Conservation (phyloP, 2,797 vertebrate genomes). For the Ispidina picta region DNA sequence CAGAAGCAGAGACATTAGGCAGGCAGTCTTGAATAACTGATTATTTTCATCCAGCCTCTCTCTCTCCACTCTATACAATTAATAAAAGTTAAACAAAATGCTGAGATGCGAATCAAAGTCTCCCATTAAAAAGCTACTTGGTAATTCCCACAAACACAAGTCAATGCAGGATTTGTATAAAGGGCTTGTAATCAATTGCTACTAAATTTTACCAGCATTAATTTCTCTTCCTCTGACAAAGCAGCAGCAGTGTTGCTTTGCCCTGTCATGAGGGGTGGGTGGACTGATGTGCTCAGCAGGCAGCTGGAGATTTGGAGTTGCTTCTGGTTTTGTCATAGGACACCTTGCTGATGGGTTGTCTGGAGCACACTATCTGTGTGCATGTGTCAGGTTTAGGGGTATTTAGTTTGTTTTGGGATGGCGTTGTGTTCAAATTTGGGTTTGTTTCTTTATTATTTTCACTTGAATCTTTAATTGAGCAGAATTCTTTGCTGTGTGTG, state of each 20-base stretch:
- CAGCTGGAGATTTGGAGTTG: background rate
- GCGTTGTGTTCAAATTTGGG: fast-evolving
- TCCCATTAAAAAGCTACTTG: background rate
- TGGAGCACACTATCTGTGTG: background rate
- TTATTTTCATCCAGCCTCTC: slow-evolving; percentile 39
- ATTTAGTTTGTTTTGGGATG: background rate
- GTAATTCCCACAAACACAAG: background rate
- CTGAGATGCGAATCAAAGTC: background rate
- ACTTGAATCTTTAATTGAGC: background rate
- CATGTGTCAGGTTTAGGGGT: background rate
- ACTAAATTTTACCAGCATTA: background rate
- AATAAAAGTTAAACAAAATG: slow-evolving; percentile 20
- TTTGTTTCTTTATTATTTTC: background rate
- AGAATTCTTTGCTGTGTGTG: fast-evolving
- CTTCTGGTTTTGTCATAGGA: background rate
- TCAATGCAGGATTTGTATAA: background rate
- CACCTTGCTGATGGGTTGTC: background rate
- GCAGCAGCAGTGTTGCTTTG: background rate
- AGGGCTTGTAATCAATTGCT: background rate
- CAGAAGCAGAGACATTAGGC: slow-evolving; percentile 16
- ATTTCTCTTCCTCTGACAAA: background rate
- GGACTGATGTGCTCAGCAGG: background rate
- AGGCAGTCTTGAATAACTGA: slow-evolving; percentile 30
- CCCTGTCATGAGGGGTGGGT: background rate
- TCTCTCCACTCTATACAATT: slow-evolving; percentile 17